Conservation (phyloP, 2,113 vertebrate species). For the Thunnus maccoyii region DNA sequence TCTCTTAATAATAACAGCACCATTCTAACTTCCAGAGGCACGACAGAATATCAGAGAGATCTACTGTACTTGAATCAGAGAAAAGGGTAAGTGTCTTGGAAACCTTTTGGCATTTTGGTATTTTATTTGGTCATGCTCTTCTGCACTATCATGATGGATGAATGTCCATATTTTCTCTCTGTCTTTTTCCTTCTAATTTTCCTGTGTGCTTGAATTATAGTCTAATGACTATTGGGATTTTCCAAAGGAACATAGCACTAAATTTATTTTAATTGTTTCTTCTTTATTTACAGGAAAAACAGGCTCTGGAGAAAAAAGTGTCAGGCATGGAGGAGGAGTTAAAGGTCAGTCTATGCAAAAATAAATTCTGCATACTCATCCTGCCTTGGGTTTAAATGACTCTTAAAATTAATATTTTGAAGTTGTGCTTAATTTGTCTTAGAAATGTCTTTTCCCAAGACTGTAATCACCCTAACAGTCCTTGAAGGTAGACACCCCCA, state of each 20-base stretch:
- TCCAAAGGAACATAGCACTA: too few relatives aligned
- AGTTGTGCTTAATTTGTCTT: constrained; percentile 25
- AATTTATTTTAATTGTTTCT: constrained; percentile 5
- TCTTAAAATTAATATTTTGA: constrained; percentile 1
- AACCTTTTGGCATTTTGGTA: constrained; percentile 8
- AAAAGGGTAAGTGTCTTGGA: constrained; percentile 88
- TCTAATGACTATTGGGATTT: too few relatives aligned
- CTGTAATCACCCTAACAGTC: constrained; percentile 33
- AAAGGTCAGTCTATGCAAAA: constrained; percentile 87
- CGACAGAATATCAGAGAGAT: constrained; percentile 92
- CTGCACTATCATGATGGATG: constrained; percentile 20
- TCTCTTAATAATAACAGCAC: constrained; percentile 2
- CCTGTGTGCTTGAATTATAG: neutral
- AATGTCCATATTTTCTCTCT: neutral
- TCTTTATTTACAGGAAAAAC: constrained; percentile 88
- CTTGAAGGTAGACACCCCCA: constrained; percentile 24
- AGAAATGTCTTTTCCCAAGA: constrained; percentile 6
- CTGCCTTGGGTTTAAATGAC: constrained; percentile 14
- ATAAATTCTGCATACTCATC: neutral
- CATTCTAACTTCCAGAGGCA: constrained; percentile 87
- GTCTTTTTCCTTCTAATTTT: neutral
- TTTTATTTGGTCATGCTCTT: constrained; percentile 22
- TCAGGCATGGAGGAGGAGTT: constrained; percentile 98
- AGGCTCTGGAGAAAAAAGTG: constrained; percentile 93
- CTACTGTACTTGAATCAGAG: constrained; percentile 91